Base-by-base conservation (phyloP, 2,888 invertebrate genomes). In the Calliopum simillimum region DNA sequence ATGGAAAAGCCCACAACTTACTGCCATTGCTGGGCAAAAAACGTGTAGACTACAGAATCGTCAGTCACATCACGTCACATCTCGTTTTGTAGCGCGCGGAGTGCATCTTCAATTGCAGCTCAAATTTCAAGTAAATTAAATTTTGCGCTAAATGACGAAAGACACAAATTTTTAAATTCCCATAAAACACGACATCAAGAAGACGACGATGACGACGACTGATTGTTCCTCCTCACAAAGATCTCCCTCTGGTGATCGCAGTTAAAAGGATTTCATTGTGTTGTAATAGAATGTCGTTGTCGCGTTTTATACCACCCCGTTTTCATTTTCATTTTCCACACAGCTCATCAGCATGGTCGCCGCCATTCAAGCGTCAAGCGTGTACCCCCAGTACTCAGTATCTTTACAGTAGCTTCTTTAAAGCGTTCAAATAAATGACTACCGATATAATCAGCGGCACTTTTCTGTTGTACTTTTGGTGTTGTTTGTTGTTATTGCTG, bases 401-500 rank as follows among this genome's bases (percentile, higher is more conserved):
- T 58, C 71, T 71, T 74, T 74, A 65, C 66, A 66, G 67, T 59
- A 59, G 67, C 71, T 71, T 74, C 75, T 72, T 68, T 65, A 74
- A 76, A 77, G 77, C 77, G 76, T 77, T 76, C 75, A 76, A 77
- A 77, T 76, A 76, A 77, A 77, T 77, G 76, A 75, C 77, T 66
- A 61, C 69, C 74, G 77, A 77, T 77, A 76, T 71, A 73, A 77
- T 77, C 77, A 73, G 66, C 68, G 58, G 59, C 41, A 53, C 62
- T 69, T 46, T 61, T 62, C 46, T 23, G 44, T 61, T 44, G 11
- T 25, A 58, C 16, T 49, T 4, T 43, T 47, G 58, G 70, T 61
- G 59, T 33, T 55, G 64, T 68, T n/a, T 63, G 73, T 44, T 33
- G 66, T 65, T 69, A 64, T 55, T 63, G 72, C 56, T 66, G 67